A percentile compares a stretch with the other conserved stretches of the same genome.
phyloP scores from a whole-genome alignment of 2,797 vertebrate genomes.

The Acanthurus tractus region DNA sequence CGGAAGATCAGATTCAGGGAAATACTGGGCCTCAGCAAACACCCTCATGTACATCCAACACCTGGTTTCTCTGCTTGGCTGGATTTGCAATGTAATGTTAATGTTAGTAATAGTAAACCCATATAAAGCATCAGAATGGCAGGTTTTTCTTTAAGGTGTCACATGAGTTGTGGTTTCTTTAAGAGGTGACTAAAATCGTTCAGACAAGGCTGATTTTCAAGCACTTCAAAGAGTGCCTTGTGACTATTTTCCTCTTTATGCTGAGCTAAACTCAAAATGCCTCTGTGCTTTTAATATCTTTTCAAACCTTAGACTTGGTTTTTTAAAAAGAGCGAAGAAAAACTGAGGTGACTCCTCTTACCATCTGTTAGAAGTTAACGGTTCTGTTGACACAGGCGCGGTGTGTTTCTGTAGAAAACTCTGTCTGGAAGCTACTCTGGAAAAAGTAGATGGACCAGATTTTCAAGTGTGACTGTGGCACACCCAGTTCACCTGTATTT shows the following conservation, averaged over 20 bases:
- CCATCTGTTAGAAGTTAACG: conserved; percentile 9
- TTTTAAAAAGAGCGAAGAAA: too few species aligned
- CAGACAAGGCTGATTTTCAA: not conserved
- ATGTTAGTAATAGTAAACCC: not conserved
- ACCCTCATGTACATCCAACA: not conserved
- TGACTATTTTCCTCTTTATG: not conserved
- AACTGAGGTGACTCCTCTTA: conserved; percentile 4
- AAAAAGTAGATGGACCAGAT: conserved; percentile 62
- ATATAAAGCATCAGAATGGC: not conserved
- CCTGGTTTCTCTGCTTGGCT: not conserved
- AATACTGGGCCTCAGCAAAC: conserved; percentile 29
- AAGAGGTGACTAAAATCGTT: not conserved
- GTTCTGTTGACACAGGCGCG: conserved; percentile 60
- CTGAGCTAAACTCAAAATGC: not conserved
- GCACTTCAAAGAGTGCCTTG: not conserved
- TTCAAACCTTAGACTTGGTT: not conserved
- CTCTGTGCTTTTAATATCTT: not conserved
- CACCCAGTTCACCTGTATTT: conserved; percentile 69
- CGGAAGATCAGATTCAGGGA: conserved; percentile 6
- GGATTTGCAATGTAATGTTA: not conserved
- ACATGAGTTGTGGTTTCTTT: not conserved
- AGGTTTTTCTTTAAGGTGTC: conserved; percentile 3
- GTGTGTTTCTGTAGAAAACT: too few species aligned
- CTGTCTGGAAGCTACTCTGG: conserved; percentile 3
- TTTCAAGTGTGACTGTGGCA: conserved; percentile 57